Percentiles rank a stretch among this genome's conserved stretches.
Evolutionary conservation across 2,888 invertebrate species (phyloP).

Genomic region (Drosophila flavopinicola): DNA sequence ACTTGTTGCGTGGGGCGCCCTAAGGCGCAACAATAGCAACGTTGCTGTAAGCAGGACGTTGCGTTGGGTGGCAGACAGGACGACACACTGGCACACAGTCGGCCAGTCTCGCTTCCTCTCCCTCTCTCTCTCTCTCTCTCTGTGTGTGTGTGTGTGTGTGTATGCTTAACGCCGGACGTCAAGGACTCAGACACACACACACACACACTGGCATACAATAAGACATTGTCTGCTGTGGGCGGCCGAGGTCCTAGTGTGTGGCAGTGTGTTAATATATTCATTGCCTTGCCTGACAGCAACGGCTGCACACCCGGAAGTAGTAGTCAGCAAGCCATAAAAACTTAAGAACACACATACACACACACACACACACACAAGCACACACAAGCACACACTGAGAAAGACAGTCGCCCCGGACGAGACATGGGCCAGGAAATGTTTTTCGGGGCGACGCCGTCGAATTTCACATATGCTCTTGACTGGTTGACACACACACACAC

Average conservation of each 20-base stretch:
- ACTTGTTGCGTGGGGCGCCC: conserved; percentile 67
- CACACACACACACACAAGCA: conserved; percentile 15
- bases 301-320: conserved; percentile 70
- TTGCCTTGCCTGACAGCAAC: conserved; percentile 62
- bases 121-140: too few relatives aligned
- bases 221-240: conserved; percentile 57
- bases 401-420: conserved; percentile 52
- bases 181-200: conserved; percentile 55
- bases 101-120: conserved; percentile 40
- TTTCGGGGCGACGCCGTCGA: conserved; percentile 53
- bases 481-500: conserved; percentile 59
- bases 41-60: conserved; percentile 9
- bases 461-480: conserved; percentile 69
- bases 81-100: conserved; percentile 39
- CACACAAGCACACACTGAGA: conserved; percentile 9
- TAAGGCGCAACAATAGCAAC: conserved; percentile 66
- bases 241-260: conserved; percentile 46
- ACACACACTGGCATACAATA: conserved; percentile 38
- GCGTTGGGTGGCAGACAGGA: conserved; percentile 1
- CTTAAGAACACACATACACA: conserved; percentile 62
- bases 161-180: conserved; percentile 67
- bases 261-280: conserved; percentile 81
- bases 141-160: too few relatives aligned
- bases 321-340: conserved; percentile 81
- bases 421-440: conserved; percentile 48